phyloP scores from a whole-genome alignment of 1,140 invertebrate species.

The Zaprionus taronus region DNA sequence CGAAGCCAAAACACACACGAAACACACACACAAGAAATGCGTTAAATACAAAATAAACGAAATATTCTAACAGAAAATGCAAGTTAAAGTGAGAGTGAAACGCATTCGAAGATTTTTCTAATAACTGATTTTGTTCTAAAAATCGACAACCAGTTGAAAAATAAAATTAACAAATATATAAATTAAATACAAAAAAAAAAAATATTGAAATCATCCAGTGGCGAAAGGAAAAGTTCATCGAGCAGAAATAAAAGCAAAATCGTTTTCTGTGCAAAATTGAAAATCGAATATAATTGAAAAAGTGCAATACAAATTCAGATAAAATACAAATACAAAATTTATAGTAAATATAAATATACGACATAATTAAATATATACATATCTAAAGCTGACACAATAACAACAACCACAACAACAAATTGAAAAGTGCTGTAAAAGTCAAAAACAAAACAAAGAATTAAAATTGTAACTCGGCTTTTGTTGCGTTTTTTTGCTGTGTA shows the following conservation, averaged over 20 bases:
- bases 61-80: conserved; percentile 44
- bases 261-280: conserved; percentile 49
- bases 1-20: conserved; percentile 26
- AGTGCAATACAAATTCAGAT: conserved; percentile 62
- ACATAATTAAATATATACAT: conserved; percentile 47
- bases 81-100: conserved; percentile 37
- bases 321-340: conserved; percentile 26
- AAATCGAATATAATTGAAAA: conserved; percentile 64
- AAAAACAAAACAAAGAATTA: conserved; percentile 34
- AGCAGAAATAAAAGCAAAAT: conserved; percentile 11
- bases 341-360: conserved; percentile 23
- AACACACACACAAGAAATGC: conserved; percentile 43
- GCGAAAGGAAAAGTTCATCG: conserved; percentile 25
- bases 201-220: conserved; percentile 30
- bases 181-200: background rate
- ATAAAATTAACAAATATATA: conserved; percentile 1
- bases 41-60: conserved; percentile 20
- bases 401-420: conserved; percentile 19
- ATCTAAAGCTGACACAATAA: conserved; percentile 32
- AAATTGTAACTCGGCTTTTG: conserved; percentile 54
- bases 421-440: conserved; percentile 36
- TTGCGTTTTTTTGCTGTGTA: conserved; percentile 69
- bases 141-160: conserved; percentile 63
- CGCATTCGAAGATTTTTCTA: conserved; percentile 24
- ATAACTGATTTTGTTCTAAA: conserved; percentile 80